Percentiles rank a stretch among this genome's conserved stretches.
These are phyloP conservation scores for Oreohelix idahoensis DNA, from an alignment of 1,140 invertebrate genomes.

Conservation along the genomic window DNA sequence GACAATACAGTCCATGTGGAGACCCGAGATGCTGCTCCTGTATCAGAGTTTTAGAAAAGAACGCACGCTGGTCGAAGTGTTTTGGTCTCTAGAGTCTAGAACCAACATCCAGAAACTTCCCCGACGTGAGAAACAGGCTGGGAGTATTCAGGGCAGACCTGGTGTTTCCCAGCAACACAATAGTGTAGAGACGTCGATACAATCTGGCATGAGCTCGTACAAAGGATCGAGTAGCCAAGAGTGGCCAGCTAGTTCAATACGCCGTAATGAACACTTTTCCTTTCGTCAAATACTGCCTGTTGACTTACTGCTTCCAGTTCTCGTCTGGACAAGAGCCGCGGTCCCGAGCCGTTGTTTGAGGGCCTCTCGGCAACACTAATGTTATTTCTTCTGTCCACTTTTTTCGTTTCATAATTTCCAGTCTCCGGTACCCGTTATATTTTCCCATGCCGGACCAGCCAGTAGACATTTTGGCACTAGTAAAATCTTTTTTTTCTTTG, in stretches of 20 bases:
- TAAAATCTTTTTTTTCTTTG: no score
- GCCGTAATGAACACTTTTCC: constrained; percentile 14
- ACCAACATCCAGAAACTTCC: not conserved
- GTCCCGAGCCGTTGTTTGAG: not conserved
- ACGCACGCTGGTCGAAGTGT: no score
- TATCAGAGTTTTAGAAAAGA: no score
- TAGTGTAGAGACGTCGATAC: constrained; percentile 9
- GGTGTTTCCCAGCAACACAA: not conserved
- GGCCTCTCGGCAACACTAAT: not conserved
- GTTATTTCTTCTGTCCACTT: not conserved
- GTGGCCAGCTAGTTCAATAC: not conserved
- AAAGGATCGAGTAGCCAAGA: not conserved
- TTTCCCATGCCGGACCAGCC: not conserved
- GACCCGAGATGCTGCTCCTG: no score
- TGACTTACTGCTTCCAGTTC: constrained; percentile 6
- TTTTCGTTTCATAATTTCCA: not conserved
- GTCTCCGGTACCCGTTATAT: not conserved
- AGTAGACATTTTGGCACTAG: not conserved
- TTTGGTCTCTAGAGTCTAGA: no score
- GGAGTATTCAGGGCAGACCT: not conserved
- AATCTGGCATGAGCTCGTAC: not conserved
- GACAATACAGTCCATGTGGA: no score
- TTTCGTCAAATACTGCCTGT: constrained; percentile 6
- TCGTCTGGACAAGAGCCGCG: not conserved
- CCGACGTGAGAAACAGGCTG: not conserved